phyloP scores from a whole-genome alignment of 1,140 invertebrate species.

The Battus philenor region DNA sequence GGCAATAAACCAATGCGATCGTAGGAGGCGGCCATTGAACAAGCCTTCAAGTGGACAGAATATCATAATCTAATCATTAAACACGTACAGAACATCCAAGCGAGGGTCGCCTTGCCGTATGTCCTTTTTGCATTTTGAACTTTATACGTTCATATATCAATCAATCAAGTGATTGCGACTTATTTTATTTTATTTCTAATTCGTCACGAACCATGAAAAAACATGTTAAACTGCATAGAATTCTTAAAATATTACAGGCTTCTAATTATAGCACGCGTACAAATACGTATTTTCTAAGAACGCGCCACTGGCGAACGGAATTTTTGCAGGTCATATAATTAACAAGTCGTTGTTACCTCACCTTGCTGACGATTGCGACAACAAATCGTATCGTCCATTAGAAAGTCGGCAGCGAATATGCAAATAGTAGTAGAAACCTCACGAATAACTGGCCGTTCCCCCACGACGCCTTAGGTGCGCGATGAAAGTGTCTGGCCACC shows the following conservation, averaged over 20 bases:
- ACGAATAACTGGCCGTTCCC: conserved; percentile 74
- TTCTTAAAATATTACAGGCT: too few species aligned
- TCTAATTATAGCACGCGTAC: too few species aligned
- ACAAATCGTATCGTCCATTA: conserved; percentile 71
- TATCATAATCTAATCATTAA: conserved; percentile 43
- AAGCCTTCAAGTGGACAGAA: conserved; percentile 33
- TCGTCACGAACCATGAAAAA: too few species aligned
- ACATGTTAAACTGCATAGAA: too few species aligned
- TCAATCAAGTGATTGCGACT: too few species aligned
- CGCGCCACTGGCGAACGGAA: conserved; percentile 41
- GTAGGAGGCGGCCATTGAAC: conserved; percentile 28
- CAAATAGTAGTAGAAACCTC: conserved; percentile 75
- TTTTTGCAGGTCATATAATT: conserved; percentile 56
- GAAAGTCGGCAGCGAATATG: conserved; percentile 73
- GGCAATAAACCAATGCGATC: conserved; percentile 25
- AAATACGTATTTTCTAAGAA: too few species aligned
- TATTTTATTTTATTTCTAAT: too few species aligned
- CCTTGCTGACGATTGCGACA: conserved; percentile 65
- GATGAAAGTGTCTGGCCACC: too few species aligned
- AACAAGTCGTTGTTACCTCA: conserved; percentile 69
- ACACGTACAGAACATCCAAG: conserved; percentile 38
- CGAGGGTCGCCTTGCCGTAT: too few species aligned
- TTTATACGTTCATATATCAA: too few species aligned
- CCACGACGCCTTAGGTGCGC: conserved; percentile 41
- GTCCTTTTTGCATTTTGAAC: too few species aligned